Evolutionary conservation across 2,888 invertebrate genomes (phyloP).

Genomic region (Leucoma salicis): DNA sequence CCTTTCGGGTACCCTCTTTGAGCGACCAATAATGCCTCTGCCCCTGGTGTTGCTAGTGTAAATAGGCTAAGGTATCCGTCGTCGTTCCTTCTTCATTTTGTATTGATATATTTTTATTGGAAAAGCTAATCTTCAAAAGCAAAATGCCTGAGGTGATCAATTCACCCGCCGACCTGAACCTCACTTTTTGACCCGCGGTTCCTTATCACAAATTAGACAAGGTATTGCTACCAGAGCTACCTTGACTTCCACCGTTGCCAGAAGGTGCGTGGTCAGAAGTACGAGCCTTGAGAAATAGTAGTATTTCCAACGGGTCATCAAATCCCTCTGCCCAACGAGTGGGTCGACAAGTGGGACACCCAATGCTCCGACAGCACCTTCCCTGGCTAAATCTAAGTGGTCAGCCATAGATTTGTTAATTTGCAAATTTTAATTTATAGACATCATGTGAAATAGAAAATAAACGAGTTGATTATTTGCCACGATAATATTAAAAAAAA

Average conservation of each 20-base stretch:
- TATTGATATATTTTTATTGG: no score
- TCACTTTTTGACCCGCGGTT: constrained; percentile 98
- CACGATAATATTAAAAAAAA: no score
- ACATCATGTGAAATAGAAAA: constrained; percentile 56
- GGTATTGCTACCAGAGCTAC: constrained; percentile 96
- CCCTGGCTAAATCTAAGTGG: constrained; percentile 86
- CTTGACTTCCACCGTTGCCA: constrained; percentile 96
- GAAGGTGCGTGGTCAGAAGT: constrained; percentile 93
- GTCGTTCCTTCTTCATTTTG: no score
- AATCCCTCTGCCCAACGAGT: constrained; percentile 92
- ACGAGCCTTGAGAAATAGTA: constrained; percentile 94
- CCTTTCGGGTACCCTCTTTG: no score
- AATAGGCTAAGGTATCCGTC: no score
- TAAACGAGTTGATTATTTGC: constrained; percentile 62
- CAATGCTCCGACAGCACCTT: constrained; percentile 91
- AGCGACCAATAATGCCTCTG: no score
- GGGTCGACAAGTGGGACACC: constrained; percentile 94
- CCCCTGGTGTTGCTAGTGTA: no score
- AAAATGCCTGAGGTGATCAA: constrained; percentile 78
- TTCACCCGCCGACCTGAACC: constrained; percentile 82
- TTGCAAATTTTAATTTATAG: constrained; percentile 55
- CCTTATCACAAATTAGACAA: constrained; percentile 97
- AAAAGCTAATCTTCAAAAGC: no score
- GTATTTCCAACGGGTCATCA: constrained; percentile 93
- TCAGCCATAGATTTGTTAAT: constrained; percentile 43